These are phyloP conservation scores for Corythoichthys haematopterus DNA, from an alignment of 2,113 vertebrate species.

Conservation along the genomic window DNA sequence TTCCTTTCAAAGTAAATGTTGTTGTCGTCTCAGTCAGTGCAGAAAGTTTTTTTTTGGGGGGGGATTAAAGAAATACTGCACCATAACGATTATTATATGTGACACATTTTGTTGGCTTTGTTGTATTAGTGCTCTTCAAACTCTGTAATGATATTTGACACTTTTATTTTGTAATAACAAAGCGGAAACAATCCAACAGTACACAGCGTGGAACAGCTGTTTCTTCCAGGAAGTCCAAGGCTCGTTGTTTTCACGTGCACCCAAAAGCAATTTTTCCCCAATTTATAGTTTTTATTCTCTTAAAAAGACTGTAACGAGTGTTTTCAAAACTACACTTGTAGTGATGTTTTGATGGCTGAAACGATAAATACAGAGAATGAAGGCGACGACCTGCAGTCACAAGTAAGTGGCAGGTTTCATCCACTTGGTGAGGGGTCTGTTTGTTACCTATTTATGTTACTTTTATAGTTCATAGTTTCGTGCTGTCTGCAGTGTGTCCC, in stretches of 20 bases:
- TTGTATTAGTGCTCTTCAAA: background rate
- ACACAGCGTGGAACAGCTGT: background rate
- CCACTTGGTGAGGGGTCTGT: background rate
- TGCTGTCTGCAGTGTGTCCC: conserved; percentile 5
- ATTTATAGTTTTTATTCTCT: background rate
- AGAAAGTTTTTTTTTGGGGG: too few species aligned
- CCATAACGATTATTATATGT: too few species aligned
- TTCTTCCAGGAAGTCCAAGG: conserved; percentile 22
- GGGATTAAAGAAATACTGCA: background rate
- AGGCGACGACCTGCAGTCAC: conserved; percentile 64
- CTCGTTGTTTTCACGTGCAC: background rate
- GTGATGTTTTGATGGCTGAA: conserved; percentile 45
- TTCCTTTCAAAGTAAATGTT: conserved; percentile 49
- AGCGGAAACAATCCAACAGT: background rate
- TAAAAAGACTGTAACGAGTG: background rate
- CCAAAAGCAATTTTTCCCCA: background rate
- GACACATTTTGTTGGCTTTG: background rate
- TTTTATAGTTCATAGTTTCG: background rate
- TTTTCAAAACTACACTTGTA: background rate
- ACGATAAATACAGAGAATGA: conserved; percentile 30
- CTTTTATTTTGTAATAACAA: background rate
- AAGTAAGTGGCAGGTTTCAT: conserved; percentile 49
- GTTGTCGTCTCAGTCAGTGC: background rate
- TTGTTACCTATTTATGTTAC: background rate
- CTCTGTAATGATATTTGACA: background rate